These are phyloP conservation scores for Caenorhabditis sp. DNA, from an alignment of 2,888 invertebrate species.

Conservation along the genomic window DNA sequence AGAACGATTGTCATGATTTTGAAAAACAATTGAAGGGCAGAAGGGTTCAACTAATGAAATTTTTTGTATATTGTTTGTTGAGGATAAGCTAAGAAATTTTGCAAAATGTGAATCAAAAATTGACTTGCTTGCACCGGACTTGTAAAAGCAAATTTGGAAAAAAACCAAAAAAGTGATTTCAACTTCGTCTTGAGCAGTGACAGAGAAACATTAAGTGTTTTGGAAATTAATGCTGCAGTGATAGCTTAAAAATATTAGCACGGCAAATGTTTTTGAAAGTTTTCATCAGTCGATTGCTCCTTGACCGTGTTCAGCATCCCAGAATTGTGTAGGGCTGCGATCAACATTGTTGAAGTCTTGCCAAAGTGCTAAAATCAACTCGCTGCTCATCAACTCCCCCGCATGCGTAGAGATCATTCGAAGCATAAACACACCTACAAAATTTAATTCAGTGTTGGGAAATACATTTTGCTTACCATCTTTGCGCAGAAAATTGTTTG, in stretches of 20 bases:
- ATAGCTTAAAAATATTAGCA: too few species aligned
- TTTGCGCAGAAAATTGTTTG: slow-evolving; percentile 83
- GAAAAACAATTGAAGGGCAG: neutral
- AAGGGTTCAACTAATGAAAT: slow-evolving; percentile 17
- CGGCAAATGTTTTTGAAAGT: too few species aligned
- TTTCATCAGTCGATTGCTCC: slow-evolving; percentile 66
- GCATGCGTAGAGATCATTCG: slow-evolving; percentile 83
- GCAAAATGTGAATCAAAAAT: too few species aligned
- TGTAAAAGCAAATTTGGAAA: too few species aligned
- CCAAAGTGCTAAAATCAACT: slow-evolving; percentile 83
- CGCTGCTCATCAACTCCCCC: slow-evolving; percentile 83
- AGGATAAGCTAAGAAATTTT: too few species aligned
- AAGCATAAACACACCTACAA: slow-evolving; percentile 83
- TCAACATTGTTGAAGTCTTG: slow-evolving; percentile 83
- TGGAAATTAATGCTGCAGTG: too few species aligned
- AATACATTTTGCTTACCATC: slow-evolving; percentile 66
- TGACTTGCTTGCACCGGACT: too few species aligned
- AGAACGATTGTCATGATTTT: slow-evolving; percentile 19
- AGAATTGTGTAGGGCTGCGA: slow-evolving; percentile 81
- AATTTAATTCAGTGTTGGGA: neutral
- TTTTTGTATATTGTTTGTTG: too few species aligned
- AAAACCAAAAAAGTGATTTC: too few species aligned
- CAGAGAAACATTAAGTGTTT: too few species aligned
- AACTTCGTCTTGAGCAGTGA: too few species aligned
- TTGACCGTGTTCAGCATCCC: slow-evolving; percentile 81